These are phyloP conservation scores for Drosophila rubida DNA, from an alignment of 2,888 invertebrate genomes.

Conservation along the genomic window DNA sequence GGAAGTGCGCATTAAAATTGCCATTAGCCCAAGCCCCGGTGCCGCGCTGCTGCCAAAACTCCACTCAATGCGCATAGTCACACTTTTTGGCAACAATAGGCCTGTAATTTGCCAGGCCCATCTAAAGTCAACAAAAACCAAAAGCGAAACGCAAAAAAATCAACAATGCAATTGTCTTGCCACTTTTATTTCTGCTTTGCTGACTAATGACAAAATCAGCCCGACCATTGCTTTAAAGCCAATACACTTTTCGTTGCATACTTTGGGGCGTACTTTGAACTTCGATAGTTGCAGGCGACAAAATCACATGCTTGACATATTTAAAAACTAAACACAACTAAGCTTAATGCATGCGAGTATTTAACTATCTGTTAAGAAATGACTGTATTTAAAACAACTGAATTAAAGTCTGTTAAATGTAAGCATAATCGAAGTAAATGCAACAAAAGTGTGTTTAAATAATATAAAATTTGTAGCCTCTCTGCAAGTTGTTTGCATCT, in stretches of 20 bases:
- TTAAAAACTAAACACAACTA: not conserved
- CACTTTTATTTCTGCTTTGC: slow-evolving; percentile 16
- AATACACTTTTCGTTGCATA: not conserved
- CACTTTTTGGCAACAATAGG: slow-evolving; percentile 63
- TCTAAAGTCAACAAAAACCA: slow-evolving; percentile 2
- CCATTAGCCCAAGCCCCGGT: slow-evolving; percentile 55
- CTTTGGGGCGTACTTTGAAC: not conserved
- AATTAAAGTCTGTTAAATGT: too few relatives aligned
- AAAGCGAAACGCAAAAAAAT: not conserved
- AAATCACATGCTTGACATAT: not conserved
- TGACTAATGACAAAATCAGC: slow-evolving; percentile 34
- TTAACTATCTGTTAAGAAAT: not conserved
- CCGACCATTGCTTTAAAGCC: not conserved
- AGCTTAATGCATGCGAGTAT: not conserved
- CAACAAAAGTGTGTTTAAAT: too few relatives aligned
- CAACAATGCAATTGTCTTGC: slow-evolving; percentile 38
- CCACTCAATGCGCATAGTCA: slow-evolving; percentile 30
- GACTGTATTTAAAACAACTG: too few relatives aligned
- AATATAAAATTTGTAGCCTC: too few relatives aligned
- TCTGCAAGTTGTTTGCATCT: too few relatives aligned
- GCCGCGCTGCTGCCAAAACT: slow-evolving; percentile 7
- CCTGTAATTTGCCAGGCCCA: slow-evolving; percentile 46
- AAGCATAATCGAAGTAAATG: too few relatives aligned
- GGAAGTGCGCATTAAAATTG: slow-evolving; percentile 75
- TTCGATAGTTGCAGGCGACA: too few relatives aligned